Conservation (phyloP, 2,888 invertebrate species). For the Trachelus stipa region DNA sequence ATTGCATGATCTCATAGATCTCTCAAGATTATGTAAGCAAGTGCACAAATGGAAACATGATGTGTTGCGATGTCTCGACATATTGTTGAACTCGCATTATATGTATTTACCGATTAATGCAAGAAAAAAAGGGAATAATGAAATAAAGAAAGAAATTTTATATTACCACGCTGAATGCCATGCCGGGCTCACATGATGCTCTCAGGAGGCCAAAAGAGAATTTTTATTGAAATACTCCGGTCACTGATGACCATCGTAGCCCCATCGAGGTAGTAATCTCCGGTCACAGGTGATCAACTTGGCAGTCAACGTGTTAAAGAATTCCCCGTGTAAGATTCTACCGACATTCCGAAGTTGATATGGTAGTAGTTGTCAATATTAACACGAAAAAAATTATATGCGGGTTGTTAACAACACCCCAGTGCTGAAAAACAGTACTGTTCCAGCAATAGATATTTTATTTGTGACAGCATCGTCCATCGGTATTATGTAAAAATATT, state of each 20-base stretch:
- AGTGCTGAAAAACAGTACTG: neutral
- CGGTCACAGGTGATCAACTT: no score
- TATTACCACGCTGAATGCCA: neutral
- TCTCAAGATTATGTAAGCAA: conserved; percentile 11
- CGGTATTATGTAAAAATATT: neutral
- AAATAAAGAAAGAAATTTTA: neutral
- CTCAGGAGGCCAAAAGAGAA: no score
- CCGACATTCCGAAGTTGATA: neutral
- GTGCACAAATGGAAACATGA: neutral
- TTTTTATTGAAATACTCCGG: no score
- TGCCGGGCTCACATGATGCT: no score
- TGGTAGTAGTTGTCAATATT: neutral
- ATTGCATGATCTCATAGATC: conserved; percentile 49
- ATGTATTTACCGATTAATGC: neutral
- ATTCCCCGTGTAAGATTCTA: neutral
- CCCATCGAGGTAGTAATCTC: no score
- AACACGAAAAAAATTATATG: neutral
- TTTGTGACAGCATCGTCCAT: neutral
- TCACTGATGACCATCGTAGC: no score
- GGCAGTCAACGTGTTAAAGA: neutral
- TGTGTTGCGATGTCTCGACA: neutral
- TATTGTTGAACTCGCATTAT: neutral
- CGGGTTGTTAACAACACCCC: neutral
- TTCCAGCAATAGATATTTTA: neutral
- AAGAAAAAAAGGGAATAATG: neutral